Conservation (phyloP, 2,113 vertebrate genomes). For the Malurus alboscapulatus region DNA sequence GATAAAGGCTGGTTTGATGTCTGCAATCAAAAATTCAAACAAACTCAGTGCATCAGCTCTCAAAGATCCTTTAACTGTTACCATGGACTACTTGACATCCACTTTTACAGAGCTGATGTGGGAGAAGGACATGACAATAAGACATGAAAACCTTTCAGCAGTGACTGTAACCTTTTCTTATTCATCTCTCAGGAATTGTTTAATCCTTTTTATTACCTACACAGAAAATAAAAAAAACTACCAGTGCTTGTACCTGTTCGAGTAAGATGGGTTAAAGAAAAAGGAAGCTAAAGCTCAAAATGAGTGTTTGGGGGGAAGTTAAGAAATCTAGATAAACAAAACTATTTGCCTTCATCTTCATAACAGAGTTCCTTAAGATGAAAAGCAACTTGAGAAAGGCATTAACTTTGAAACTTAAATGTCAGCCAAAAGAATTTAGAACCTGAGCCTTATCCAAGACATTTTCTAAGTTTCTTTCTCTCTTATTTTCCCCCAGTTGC, state of each 20-base stretch:
- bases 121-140: not conserved
- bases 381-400: slow-evolving; percentile 49
- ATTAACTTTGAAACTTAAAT: slow-evolving; percentile 55
- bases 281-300: not conserved
- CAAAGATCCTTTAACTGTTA: not conserved
- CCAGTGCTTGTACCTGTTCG: not conserved
- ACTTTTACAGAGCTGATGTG: not conserved
- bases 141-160: not conserved
- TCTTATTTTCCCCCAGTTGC: slow-evolving; percentile 20
- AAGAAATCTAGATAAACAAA: slow-evolving; percentile 55
- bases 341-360: slow-evolving; percentile 39
- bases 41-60: not conserved
- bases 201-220: slow-evolving; percentile 35
- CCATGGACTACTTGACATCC: not conserved
- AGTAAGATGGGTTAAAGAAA: not conserved
- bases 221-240: slow-evolving; percentile 32
- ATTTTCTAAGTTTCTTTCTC: slow-evolving; percentile 8
- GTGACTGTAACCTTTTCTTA: slow-evolving; percentile 13
- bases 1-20: slow-evolving; percentile 82
- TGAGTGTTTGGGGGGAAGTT: not conserved
- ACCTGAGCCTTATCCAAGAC: slow-evolving; percentile 35
- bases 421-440: slow-evolving; percentile 59
- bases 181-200: slow-evolving; percentile 27
- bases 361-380: slow-evolving; percentile 31
- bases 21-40: slow-evolving; percentile 64